Conservation (phyloP, 2,888 invertebrate species). For the Erebia epiphron region DNA sequence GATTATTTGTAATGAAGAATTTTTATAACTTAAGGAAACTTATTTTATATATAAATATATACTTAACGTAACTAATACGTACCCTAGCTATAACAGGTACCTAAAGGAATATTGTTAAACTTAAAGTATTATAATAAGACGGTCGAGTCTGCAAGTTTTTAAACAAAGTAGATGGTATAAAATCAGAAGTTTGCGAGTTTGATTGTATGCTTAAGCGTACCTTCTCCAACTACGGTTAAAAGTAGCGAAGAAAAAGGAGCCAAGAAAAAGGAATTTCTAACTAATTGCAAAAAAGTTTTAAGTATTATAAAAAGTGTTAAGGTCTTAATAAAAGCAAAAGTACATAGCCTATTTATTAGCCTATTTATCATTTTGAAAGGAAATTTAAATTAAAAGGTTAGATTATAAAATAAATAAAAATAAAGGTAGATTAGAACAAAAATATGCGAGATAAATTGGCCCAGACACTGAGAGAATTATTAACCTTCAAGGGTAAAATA, state of each 20-base stretch:
- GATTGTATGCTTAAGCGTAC: constrained; percentile 24
- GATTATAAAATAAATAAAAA: too few relatives aligned
- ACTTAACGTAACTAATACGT: too few relatives aligned
- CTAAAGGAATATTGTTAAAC: constrained; percentile 13
- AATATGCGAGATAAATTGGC: neutral
- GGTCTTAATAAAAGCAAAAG: constrained; percentile 20
- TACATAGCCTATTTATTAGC: constrained; percentile 11
- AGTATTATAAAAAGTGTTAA: constrained; percentile 18
- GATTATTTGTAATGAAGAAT: too few relatives aligned
- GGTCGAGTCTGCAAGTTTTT: constrained; percentile 25
- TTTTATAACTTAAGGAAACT: too few relatives aligned
- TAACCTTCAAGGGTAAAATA: neutral
- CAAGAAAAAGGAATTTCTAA: constrained; percentile 17
- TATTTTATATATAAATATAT: too few relatives aligned
- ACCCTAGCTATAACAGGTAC: neutral
- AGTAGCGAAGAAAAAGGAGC: constrained; percentile 20
- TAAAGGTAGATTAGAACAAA: constrained; percentile 6
- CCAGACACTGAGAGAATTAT: neutral
- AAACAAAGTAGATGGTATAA: constrained; percentile 30
- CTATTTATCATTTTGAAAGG: constrained; percentile 12
- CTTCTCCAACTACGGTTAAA: constrained; percentile 18
- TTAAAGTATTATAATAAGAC: constrained; percentile 23
- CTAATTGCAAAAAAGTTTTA: constrained; percentile 21
- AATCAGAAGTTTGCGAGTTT: constrained; percentile 28
- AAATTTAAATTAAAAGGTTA: constrained; percentile 14